These are phyloP conservation scores for Cryptoblepharus egeriae DNA, from an alignment of 2,797 vertebrate genomes.

Conservation along the genomic window DNA sequence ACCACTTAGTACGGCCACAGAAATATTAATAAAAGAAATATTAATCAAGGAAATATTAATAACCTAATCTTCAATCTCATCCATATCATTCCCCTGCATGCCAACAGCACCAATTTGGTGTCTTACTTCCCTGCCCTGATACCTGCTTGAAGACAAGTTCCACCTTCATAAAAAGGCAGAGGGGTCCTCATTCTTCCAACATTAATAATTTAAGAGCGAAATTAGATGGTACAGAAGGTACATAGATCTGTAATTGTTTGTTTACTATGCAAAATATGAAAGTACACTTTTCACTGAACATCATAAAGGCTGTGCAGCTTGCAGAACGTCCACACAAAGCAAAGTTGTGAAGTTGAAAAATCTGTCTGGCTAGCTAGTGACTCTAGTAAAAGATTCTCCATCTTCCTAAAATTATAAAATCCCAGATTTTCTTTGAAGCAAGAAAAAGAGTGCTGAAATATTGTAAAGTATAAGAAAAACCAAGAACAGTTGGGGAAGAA, in stretches of 20 bases:
- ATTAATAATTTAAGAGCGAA: not conserved
- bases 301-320: not conserved
- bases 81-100: too few relatives aligned
- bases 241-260: not conserved
- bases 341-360: not conserved
- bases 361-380: not conserved
- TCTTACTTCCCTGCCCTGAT: too few relatives aligned
- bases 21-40: too few relatives aligned
- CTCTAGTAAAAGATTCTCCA: not conserved
- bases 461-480: conserved; percentile 85
- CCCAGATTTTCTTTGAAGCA: conserved; percentile 89
- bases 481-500: conserved; percentile 85
- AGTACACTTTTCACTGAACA: not conserved
- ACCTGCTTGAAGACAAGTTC: too few relatives aligned
- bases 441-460: conserved; percentile 86
- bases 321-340: not conserved
- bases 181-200: too few relatives aligned
- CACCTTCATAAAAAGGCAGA: too few relatives aligned
- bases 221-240: not conserved
- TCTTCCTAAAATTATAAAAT: conserved; percentile 42
- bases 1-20: too few relatives aligned
- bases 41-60: too few relatives aligned
- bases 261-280: not conserved
- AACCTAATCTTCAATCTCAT: too few relatives aligned
- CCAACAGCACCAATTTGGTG: too few relatives aligned